Base-by-base conservation (phyloP, 2,113 vertebrate species). In the Lathamus discolor region DNA sequence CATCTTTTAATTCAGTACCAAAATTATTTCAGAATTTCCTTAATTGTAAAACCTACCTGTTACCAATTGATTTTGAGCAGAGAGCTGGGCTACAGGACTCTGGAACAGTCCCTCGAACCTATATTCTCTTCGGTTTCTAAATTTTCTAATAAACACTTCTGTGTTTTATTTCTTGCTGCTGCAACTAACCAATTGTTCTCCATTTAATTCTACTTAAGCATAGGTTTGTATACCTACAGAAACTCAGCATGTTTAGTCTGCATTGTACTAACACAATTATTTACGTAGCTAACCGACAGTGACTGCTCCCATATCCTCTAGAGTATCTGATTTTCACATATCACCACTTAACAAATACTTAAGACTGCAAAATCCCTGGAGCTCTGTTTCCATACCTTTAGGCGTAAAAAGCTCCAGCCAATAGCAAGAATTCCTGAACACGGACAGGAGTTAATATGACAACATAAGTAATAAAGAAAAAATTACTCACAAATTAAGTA, bases 41-140 rank as follows among this genome's bases (percentile, higher is more conserved):
- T 55, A 35, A 35, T 33, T 67, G 25, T 76, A 33, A 10, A 62
- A 31, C 5, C 7, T 37, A 25, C 18, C 46, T 52, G 4, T 41
- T 62, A 17, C 27, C 4, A 19, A 17, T 13, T 67, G 55, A 41
- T 35, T 75, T 66, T 61, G 24, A 51, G 48, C 3, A 23, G 7
- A 4, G 2, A 2, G 8, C 14, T 67, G 33, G 27, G 51, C 13
- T 20, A 37, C 41, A 33, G 31, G 35, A 66, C 9, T 70, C 33
- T 25, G 24, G n/a, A 57, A 46, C 0, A 0, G 2, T 63, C 10
- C 2, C 12, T 51, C 11, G 10, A 76, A 51, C 7, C 29, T 28
- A 16, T 63, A n/a, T 17, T 55, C 8, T 3, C 62, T 62, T 43
- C 29, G 7, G 33, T 46, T 51, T 67, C 39, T 31, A 20, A 46